Conservation (phyloP, 2,888 invertebrate genomes). For the Yponomeuta sedellus region DNA sequence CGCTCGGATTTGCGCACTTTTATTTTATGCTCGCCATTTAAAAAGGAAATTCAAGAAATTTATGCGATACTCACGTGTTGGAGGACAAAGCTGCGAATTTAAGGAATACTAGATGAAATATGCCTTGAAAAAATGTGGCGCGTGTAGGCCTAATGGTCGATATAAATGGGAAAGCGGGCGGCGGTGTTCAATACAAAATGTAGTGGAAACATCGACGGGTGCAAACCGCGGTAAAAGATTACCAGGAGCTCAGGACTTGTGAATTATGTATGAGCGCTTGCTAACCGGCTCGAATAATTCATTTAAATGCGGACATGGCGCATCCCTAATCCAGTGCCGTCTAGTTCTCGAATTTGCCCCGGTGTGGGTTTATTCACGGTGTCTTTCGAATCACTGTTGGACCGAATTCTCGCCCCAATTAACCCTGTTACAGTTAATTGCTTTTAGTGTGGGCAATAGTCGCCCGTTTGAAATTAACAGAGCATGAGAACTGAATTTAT, state of each 20-base stretch:
- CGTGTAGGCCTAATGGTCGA: background rate
- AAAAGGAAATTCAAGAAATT: background rate
- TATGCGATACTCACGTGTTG: background rate
- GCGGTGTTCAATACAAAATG: background rate
- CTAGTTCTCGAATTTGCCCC: constrained; percentile 18
- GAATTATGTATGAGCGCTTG: constrained; percentile 42
- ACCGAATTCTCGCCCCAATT: background rate
- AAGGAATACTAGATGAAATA: background rate
- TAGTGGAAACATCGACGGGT: constrained; percentile 7
- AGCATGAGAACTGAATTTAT: background rate
- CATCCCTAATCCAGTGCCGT: constrained; percentile 26
- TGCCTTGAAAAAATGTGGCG: background rate
- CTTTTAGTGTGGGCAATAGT: background rate
- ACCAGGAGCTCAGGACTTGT: constrained; percentile 29
- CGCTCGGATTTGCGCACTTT: background rate
- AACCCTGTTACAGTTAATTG: background rate
- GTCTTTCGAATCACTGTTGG: constrained; percentile 2
- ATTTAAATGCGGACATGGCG: constrained; percentile 28
- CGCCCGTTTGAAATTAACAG: background rate
- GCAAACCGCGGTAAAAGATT: constrained; percentile 22
- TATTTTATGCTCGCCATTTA: background rate
- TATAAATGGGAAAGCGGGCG: background rate
- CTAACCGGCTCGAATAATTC: constrained; percentile 34
- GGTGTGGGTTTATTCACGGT: background rate
- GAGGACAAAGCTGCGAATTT: too few species aligned